These are phyloP conservation scores for Amia ocellicauda DNA, from an alignment of 2,113 vertebrate genomes.

Conservation along the genomic window DNA sequence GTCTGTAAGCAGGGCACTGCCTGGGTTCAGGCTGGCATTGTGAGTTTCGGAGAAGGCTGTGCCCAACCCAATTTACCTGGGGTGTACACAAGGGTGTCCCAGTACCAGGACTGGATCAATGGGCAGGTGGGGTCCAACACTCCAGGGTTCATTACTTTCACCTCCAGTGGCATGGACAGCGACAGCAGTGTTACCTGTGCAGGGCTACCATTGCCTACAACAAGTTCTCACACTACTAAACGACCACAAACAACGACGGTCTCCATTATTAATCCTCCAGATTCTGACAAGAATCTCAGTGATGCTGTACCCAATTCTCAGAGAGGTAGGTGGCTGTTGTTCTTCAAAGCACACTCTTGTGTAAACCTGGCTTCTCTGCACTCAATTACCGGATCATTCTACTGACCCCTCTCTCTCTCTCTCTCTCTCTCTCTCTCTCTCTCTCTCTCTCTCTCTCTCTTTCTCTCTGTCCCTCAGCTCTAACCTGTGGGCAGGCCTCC, in stretches of 20 bases:
- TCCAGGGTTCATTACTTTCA: constrained; percentile 7
- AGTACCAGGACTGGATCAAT: constrained; percentile 64
- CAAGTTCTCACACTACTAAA: background rate
- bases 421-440: too few relatives aligned
- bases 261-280: too few relatives aligned
- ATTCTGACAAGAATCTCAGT: too few relatives aligned
- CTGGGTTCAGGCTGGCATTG: constrained; percentile 70
- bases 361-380: too few relatives aligned
- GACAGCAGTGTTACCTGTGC: background rate
- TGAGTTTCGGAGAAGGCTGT: constrained; percentile 74
- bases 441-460: too few relatives aligned
- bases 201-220: background rate
- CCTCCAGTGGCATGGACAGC: background rate
- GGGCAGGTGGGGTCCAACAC: background rate
- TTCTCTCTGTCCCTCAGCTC: too few relatives aligned
- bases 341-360: too few relatives aligned
- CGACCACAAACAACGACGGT: too few relatives aligned
- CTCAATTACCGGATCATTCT: too few relatives aligned
- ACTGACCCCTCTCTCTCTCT: too few relatives aligned
- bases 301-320: too few relatives aligned
- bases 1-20: constrained; percentile 54
- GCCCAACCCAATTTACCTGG: constrained; percentile 70
- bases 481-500: constrained; percentile 40
- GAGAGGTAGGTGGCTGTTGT: too few relatives aligned
- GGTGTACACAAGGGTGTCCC: constrained; percentile 66